Percentiles rank a stretch among this genome's conserved stretches.
These are phyloP conservation scores for Ptycholaimellus sp. DNA, from an alignment of 2,888 invertebrate species.

Conservation along the genomic window DNA sequence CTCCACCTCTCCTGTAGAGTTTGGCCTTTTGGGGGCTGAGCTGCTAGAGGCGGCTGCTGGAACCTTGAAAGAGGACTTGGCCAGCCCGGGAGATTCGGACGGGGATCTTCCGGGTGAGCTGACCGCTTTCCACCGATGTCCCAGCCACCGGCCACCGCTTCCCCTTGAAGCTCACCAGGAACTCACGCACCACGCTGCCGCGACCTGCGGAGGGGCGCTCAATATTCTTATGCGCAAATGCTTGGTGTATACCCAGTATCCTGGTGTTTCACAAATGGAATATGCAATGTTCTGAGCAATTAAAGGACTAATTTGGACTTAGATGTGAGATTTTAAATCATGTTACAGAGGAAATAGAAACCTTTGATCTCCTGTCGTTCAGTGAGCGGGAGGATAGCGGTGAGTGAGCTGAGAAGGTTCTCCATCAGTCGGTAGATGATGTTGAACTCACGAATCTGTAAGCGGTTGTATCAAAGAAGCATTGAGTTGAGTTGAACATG, in stretches of 20 bases:
- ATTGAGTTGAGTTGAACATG: no score
- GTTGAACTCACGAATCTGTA: slow-evolving; percentile 51
- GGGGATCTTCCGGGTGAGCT: slow-evolving; percentile 13
- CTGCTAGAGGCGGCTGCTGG: background rate
- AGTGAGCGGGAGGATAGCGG: slow-evolving; percentile 50
- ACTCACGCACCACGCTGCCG: slow-evolving; percentile 59
- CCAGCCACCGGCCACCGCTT: slow-evolving; percentile 36
- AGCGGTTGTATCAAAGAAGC: no score
- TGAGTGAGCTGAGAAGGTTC: slow-evolving; percentile 53
- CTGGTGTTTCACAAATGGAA: background rate
- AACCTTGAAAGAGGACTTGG: slow-evolving; percentile 1
- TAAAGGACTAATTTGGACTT: no score
- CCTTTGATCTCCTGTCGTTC: slow-evolving; percentile 23
- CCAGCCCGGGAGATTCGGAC: slow-evolving; percentile 14
- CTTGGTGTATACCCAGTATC: slow-evolving; percentile 3
- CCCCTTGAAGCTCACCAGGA: slow-evolving; percentile 37
- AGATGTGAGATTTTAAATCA: no score
- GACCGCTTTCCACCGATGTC: slow-evolving; percentile 18
- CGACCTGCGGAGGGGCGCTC: slow-evolving; percentile 37
- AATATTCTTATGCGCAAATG: background rate
- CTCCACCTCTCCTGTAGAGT: slow-evolving; percentile 14
- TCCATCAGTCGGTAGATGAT: slow-evolving; percentile 80
- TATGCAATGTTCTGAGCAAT: background rate
- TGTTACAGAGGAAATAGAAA: background rate
- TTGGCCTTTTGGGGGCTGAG: slow-evolving; percentile 1